phyloP scores from a whole-genome alignment of 1,140 invertebrate species.

The Pogonomyrmex californicus region DNA sequence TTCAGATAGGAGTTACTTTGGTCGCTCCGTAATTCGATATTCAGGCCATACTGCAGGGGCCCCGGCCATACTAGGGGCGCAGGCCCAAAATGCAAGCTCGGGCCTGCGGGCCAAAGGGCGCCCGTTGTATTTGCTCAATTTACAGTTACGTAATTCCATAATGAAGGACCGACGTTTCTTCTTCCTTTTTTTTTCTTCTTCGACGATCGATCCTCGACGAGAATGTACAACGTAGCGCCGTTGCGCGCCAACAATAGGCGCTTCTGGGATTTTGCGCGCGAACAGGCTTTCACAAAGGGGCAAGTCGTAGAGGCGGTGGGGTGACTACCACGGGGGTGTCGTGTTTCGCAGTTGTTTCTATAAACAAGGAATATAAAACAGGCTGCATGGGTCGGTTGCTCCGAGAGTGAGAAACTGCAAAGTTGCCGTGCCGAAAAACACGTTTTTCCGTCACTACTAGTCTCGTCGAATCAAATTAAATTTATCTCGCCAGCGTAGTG shows the following conservation, averaged over 20 bases:
- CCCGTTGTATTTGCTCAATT: conserved; percentile 86
- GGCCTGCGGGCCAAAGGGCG: conserved; percentile 67
- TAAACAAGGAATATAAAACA: conserved; percentile 75
- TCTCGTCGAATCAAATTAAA: not conserved
- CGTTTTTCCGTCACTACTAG: too few species aligned
- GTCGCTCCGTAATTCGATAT: conserved; percentile 78
- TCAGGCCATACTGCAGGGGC: conserved; percentile 68
- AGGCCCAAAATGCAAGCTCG: conserved; percentile 77
- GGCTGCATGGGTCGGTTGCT: not conserved
- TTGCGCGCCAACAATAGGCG: conserved; percentile 74
- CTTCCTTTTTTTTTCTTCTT: conserved; percentile 56
- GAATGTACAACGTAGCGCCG: conserved; percentile 75
- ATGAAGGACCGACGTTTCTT: conserved; percentile 78
- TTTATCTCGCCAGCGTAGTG: not conserved
- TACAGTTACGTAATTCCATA: conserved; percentile 86
- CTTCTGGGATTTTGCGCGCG: conserved; percentile 80
- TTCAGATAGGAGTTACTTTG: conserved; percentile 80
- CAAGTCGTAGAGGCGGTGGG: conserved; percentile 40
- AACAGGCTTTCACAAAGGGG: conserved; percentile 71
- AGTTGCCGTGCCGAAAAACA: not conserved
- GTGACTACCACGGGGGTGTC: conserved; percentile 75
- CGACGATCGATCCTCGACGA: conserved; percentile 58
- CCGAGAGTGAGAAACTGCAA: conserved; percentile 31
- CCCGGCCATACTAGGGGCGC: conserved; percentile 26
- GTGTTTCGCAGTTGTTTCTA: conserved; percentile 80